Evolutionary conservation across 92 coral and sea anemone genomes (phyloP), one percentile per base, ranked within the genome.

Genomic region (Hydrozoanthus gracilis): DNA sequence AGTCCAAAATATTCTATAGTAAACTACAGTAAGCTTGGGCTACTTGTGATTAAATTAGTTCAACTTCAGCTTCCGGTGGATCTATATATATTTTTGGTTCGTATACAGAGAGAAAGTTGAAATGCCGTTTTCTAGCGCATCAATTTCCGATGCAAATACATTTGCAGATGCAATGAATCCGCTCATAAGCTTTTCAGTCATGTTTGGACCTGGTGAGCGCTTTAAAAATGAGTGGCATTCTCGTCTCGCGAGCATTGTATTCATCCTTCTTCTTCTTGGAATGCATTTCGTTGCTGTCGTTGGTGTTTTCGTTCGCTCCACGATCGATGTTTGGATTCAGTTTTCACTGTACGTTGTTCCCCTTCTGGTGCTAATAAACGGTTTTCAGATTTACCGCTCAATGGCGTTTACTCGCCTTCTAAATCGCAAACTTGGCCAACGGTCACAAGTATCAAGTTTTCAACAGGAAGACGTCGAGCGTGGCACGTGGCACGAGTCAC

Each of bases 311-410:
- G 97, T 92, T 49, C 95, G 98, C n/a, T 89, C 92, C 6, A 94
- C 96, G 13, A 95, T 95, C 67, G 98, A 95, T 83, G 92, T 94
- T 44, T 93, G 96, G 98, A 95, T 95, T 70, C 98, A 95, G 61
- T 92, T 95, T 56, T 95, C 98, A n/a, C 93, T 95, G 27, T 95
- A 95, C 71, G 85, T 95, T 12, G 93, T 95, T 27, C 98, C 98
- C 51, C 79, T 95, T 17, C 76, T 93, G 51, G 88, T 95, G n/a
- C 82, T 95, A 58, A 60, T 95, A 6, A 88, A 92, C 27, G 98
- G 98, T 12, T 92, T 76, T 87, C 69, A 60, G 46, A 87, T 93
- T 39, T 95, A 93, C 80, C 87, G 94, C 12, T 90, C 98, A 16
- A 61, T 87, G 5, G 92, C 94, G 16, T 95, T 95, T 69, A 78